A percentile compares a stretch with the other conserved stretches of the same genome.
Evolutionary conservation across 1,140 invertebrate genomes (phyloP).

Genomic region (Pygmarrhopalites habei): DNA sequence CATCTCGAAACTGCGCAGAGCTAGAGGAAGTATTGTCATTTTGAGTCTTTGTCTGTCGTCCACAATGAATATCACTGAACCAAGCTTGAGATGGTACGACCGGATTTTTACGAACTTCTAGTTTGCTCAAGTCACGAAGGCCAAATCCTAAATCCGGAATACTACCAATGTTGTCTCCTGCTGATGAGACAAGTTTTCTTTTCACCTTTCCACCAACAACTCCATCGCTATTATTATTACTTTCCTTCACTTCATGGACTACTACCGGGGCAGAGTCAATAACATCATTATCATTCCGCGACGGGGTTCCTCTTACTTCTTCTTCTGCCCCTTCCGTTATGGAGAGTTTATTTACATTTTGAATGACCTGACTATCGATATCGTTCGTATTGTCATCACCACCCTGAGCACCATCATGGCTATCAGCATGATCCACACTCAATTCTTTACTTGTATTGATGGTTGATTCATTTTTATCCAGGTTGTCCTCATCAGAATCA

Average conservation of each 20-base stretch:
- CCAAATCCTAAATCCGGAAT: slow-evolving; percentile 45
- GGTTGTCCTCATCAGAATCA: neutral
- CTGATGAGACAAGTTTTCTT: slow-evolving; percentile 42
- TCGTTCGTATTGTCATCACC: neutral
- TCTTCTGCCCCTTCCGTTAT: slow-evolving; percentile 2
- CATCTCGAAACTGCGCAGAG: slow-evolving; percentile 6
- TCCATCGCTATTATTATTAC: slow-evolving; percentile 4
- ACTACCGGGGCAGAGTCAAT: no score
- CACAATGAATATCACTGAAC: neutral
- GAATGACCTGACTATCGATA: neutral
- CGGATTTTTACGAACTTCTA: slow-evolving; percentile 9
- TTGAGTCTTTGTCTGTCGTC: neutral
- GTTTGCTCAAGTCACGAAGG: slow-evolving; percentile 35
- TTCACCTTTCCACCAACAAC: slow-evolving; percentile 15
- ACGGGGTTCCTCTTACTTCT: no score
- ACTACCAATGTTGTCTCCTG: slow-evolving; percentile 42
- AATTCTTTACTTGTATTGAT: neutral
- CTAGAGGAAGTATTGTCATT: neutral
- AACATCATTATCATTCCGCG: no score
- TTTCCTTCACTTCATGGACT: slow-evolving; percentile 4
- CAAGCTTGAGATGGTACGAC: neutral
- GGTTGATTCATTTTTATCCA: neutral
- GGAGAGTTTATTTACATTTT: neutral
- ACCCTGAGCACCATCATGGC: neutral
- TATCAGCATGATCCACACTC: neutral